Conservation (phyloP, 2,888 invertebrate species). For the Plutella xylostella region DNA sequence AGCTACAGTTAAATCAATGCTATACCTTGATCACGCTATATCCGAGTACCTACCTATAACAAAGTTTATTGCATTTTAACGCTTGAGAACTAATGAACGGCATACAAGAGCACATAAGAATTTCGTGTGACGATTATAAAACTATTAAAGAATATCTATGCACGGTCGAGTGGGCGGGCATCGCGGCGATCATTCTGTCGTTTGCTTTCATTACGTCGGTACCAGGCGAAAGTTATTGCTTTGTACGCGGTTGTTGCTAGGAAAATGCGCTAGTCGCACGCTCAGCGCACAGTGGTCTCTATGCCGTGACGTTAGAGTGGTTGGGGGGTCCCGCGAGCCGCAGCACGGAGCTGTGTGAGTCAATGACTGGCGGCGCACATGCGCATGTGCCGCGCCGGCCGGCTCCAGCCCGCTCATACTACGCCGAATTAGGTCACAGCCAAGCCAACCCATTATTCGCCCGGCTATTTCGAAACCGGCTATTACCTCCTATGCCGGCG, state of each 20-base stretch:
- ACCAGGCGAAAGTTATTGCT: conserved; percentile 31
- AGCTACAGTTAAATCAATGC: no score
- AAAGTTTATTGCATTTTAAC: no score
- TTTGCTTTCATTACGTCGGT: conserved; percentile 17
- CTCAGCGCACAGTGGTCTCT: no score
- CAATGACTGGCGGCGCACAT: conserved; percentile 6
- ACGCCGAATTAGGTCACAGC: conserved; percentile 1
- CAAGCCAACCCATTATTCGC: neutral
- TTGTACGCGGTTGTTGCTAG: no score
- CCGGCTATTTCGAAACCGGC: no score
- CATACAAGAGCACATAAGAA: no score
- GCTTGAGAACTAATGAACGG: no score
- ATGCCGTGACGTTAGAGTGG: no score
- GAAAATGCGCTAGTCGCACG: no score
- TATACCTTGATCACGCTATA: no score
- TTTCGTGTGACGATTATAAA: conserved; percentile 1
- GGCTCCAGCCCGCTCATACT: neutral
- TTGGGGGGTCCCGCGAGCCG: neutral
- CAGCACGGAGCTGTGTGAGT: conserved; percentile 2
- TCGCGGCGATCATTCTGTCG: conserved; percentile 3
- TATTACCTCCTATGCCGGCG: no score
- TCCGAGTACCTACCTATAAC: no score
- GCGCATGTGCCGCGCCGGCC: conserved; percentile 7
- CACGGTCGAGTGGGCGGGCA: conserved; percentile 5
- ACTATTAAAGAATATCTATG: neutral